These are phyloP conservation scores for Rhinoderma darwinii DNA, from an alignment of 2,113 vertebrate species.

Conservation along the genomic window DNA sequence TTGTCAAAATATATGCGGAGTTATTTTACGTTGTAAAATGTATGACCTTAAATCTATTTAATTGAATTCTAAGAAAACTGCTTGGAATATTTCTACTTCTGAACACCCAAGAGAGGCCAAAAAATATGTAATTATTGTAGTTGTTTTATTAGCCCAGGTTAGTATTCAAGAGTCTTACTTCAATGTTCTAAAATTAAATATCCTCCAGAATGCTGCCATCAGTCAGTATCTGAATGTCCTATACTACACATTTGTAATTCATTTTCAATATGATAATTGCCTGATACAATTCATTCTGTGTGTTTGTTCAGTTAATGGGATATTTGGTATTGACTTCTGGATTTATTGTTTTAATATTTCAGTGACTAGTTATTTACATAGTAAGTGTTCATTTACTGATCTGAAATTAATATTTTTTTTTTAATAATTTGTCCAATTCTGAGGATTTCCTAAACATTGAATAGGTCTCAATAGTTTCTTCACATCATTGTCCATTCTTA, in stretches of 20 bases:
- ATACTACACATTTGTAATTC: not conserved
- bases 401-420: not conserved
- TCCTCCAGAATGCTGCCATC: not conserved
- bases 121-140: not conserved
- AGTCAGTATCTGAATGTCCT: not conserved
- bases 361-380: not conserved
- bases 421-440: not conserved
- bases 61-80: not conserved
- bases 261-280: constrained; percentile 15
- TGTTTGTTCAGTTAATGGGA: not conserved
- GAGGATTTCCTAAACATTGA: not conserved
- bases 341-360: constrained; percentile 4
- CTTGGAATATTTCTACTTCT: not conserved
- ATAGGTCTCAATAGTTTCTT: not conserved
- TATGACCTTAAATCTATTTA: not conserved
- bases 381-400: not conserved
- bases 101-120: not conserved
- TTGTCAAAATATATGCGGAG: constrained; percentile 10
- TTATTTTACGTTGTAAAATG: not conserved
- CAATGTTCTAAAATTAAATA: not conserved
- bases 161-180: not conserved
- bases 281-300: constrained; percentile 1
- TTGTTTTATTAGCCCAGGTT: not conserved
- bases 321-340: constrained; percentile 11
- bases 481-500: not conserved